These are phyloP conservation scores for Pluvianellus socialis DNA, from an alignment of 2,113 vertebrate genomes.

Conservation along the genomic window DNA sequence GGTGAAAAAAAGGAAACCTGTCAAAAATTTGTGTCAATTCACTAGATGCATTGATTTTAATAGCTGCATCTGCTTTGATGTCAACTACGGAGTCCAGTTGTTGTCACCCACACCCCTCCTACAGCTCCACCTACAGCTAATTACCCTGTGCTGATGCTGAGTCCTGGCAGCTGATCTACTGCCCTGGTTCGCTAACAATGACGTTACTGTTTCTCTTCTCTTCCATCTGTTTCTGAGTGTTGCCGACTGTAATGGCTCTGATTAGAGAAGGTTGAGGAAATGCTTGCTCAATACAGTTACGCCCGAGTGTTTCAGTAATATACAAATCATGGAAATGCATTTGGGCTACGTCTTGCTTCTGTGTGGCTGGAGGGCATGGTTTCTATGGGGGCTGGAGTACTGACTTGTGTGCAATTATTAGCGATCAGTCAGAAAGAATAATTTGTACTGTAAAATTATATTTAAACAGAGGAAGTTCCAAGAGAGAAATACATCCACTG, in stretches of 20 bases:
- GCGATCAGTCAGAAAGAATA: not conserved
- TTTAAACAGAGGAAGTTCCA: not conserved
- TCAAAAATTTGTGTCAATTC: not conserved
- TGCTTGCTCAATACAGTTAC: not conserved
- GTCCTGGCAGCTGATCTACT: not conserved
- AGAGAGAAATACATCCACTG: not conserved
- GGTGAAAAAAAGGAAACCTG: not conserved
- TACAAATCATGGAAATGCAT: not conserved
- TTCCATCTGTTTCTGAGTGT: not conserved
- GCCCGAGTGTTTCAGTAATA: not conserved
- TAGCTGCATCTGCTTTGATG: not conserved
- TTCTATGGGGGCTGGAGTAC: not conserved
- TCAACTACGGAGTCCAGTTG: not conserved
- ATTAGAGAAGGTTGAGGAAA: not conserved
- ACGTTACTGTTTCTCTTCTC: not conserved
- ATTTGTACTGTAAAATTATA: not conserved
- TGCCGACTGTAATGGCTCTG: not conserved
- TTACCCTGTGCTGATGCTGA: fast-evolving
- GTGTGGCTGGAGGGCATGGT: not conserved
- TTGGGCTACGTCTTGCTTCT: not conserved
- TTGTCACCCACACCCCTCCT: not conserved
- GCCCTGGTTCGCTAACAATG: not conserved
- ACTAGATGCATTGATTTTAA: not conserved
- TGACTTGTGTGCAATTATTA: not conserved
- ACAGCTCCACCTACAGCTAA: not conserved